Conservation (phyloP, 2,888 invertebrate genomes). For the Agrochola circellaris region DNA sequence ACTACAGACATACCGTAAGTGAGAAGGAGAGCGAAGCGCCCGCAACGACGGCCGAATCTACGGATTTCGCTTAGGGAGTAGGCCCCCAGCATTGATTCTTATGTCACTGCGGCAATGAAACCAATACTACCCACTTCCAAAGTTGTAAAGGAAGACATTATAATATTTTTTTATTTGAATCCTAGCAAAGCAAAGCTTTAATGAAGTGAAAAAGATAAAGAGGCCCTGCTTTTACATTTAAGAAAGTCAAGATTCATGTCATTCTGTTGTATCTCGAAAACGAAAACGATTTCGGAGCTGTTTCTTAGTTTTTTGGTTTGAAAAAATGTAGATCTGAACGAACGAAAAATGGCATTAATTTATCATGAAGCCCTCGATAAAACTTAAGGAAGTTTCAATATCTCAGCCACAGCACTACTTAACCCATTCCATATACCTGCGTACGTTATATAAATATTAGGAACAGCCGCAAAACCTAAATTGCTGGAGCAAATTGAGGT, state of each 20-base stretch:
- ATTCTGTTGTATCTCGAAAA: not conserved
- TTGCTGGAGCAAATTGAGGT: not conserved
- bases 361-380: not conserved
- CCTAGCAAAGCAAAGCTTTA: not conserved
- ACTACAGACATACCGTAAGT: too few species aligned
- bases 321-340: not conserved
- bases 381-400: not conserved
- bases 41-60: too few species aligned
- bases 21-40: too few species aligned
- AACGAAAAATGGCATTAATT: not conserved
- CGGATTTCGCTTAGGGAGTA: too few species aligned
- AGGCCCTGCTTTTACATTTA: not conserved
- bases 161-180: not conserved
- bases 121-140: not conserved
- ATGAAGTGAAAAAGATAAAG: not conserved
- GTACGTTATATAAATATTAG: slow-evolving; percentile 16
- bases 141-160: not conserved
- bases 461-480: slow-evolving; percentile 5
- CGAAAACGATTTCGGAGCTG: not conserved
- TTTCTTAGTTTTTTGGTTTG: not conserved
- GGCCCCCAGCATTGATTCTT: not conserved
- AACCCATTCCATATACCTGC: not conserved
- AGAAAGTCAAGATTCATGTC: not conserved
- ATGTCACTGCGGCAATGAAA: not conserved
- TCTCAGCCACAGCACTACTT: not conserved